Conservation (phyloP, 2,797 vertebrate genomes). For the Hoplostethus mediterraneus region DNA sequence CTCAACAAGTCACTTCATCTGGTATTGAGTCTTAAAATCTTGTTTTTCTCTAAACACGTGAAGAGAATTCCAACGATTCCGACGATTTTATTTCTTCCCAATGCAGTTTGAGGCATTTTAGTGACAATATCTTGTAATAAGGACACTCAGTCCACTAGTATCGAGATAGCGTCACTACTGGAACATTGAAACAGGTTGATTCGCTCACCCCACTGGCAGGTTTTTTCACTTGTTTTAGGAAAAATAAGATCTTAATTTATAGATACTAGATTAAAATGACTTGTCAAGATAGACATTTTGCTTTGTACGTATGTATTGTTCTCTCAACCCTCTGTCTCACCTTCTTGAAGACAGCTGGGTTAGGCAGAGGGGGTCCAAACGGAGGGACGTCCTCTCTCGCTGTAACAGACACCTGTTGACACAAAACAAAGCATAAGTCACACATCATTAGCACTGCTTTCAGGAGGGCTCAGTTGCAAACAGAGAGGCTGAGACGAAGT, state of each 20-base stretch:
- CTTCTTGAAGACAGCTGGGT: slow-evolving; percentile 94
- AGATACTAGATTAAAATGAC: no score
- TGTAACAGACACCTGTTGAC: slow-evolving; percentile 92
- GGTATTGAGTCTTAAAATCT: no score
- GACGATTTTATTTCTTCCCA: no score
- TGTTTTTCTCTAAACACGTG: no score
- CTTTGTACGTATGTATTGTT: background rate
- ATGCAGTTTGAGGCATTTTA: no score
- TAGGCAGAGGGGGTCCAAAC: slow-evolving; percentile 93
- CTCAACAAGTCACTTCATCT: no score
- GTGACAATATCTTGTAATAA: background rate
- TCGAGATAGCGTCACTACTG: background rate
- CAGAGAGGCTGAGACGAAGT: background rate
- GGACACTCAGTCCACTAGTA: background rate
- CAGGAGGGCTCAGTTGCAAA: background rate
- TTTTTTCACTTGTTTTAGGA: no score
- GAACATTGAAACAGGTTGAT: no score
- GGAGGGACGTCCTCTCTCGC: slow-evolving; percentile 94
- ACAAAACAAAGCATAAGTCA: slow-evolving; percentile 17
- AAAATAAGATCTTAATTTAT: no score
- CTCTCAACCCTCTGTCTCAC: slow-evolving; percentile 69
- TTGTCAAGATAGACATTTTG: no score
- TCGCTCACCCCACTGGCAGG: no score
- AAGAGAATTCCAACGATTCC: no score
- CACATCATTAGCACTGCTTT: background rate